These are phyloP conservation scores for Micromys minutus DNA, from an alignment of 2,113 vertebrate species.

Conservation along the genomic window DNA sequence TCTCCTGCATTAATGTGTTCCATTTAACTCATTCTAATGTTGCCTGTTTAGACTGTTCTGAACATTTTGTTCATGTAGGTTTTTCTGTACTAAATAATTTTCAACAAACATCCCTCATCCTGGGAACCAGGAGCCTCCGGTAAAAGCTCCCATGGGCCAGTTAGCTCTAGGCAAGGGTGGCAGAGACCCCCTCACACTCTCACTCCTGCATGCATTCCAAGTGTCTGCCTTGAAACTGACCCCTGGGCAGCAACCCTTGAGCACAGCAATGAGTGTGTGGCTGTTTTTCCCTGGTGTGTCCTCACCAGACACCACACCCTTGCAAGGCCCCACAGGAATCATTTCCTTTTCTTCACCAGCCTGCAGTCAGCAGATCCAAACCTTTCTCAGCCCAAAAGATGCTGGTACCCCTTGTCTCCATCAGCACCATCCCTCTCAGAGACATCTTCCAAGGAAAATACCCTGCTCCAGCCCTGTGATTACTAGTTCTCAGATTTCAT, in stretches of 20 bases:
- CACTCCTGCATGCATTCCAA: no score
- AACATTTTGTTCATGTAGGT: accelerated
- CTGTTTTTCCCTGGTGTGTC: accelerated
- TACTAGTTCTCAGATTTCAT: not conserved
- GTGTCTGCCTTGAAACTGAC: accelerated
- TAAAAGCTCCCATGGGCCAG: not conserved
- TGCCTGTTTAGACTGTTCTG: accelerated
- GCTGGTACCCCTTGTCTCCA: accelerated
- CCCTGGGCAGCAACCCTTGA: accelerated
- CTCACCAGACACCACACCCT: accelerated
- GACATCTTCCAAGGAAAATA: no score
- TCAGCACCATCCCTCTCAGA: accelerated
- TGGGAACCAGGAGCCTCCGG: not conserved
- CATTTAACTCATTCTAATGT: accelerated
- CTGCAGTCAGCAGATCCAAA: not conserved
- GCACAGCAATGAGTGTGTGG: accelerated
- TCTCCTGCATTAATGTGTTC: accelerated
- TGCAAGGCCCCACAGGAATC: accelerated
- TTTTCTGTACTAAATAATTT: not conserved
- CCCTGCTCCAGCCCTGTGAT: not conserved
- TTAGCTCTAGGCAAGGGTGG: accelerated
- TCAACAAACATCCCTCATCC: not conserved
- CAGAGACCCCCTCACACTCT: accelerated
- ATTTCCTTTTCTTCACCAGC: not conserved
- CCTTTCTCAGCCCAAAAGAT: not conserved